Conservation (phyloP, 2,888 invertebrate genomes). For the Lepas anatifera region DNA sequence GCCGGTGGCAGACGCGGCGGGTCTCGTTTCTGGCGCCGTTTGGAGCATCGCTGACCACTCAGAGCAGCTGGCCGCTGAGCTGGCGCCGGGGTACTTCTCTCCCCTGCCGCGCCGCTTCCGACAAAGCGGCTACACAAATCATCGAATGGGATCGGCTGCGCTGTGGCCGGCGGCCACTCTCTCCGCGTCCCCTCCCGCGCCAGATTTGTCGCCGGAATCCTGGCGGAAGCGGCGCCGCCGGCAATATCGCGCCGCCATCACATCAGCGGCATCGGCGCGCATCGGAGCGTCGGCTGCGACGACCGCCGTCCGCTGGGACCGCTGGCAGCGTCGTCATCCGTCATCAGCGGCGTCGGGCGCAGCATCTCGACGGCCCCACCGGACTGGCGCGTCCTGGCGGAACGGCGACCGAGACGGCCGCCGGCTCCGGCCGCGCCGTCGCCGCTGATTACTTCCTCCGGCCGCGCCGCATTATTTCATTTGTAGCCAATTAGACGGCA, state of each 20-base stretch:
- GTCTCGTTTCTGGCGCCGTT: not conserved
- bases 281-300: too few species aligned
- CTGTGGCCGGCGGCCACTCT: not conserved
- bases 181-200: not conserved
- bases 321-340: not conserved
- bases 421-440: not conserved
- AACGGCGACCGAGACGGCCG: not conserved
- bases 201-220: not conserved
- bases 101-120: not conserved
- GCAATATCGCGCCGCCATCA: not conserved
- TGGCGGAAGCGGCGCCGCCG: not conserved
- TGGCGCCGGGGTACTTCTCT: not conserved
- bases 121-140: conserved; percentile 2
- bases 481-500: conserved; percentile 11
- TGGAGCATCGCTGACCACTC: not conserved
- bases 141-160: not conserved
- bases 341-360: not conserved
- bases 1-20: too few species aligned
- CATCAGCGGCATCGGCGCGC: not conserved
- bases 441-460: conserved; percentile 3
- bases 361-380: not conserved
- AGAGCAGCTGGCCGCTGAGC: not conserved
- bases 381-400: not conserved
- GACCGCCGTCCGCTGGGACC: too few species aligned
- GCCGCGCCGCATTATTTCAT: not conserved